Percentiles rank a stretch among this genome's conserved stretches.
Conservation (phyloP, 2,888 invertebrate species). For the Cabera pusaria region DNA sequence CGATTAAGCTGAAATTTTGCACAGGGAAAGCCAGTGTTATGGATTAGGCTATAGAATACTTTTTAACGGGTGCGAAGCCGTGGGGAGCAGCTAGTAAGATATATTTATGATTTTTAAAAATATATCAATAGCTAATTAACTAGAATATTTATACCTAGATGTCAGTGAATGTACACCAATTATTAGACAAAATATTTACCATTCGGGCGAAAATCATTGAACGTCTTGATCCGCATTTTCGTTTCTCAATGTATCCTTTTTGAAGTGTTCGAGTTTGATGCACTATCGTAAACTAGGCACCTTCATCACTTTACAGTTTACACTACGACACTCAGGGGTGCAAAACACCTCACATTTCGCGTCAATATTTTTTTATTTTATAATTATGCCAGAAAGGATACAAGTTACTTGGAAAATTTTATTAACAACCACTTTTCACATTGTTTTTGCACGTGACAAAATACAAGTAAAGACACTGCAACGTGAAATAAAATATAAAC, state of each 20-base stretch:
- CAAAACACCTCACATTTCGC: constrained; percentile 72
- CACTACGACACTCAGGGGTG: constrained; percentile 62
- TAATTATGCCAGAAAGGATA: constrained; percentile 74
- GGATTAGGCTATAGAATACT: no score
- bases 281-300: constrained; percentile 63
- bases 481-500: constrained; percentile 51
- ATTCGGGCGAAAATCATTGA: constrained; percentile 78
- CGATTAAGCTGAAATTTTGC: no score
- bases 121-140: no score
- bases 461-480: constrained; percentile 82
- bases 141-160: no score
- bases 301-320: constrained; percentile 76
- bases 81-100: no score
- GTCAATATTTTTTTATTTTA: constrained; percentile 52
- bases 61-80: no score
- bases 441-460: constrained; percentile 82
- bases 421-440: constrained; percentile 84
- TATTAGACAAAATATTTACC: constrained; percentile 62
- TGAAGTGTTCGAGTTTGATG: constrained; percentile 66
- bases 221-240: constrained; percentile 81
- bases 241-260: constrained; percentile 81
- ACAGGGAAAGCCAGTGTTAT: no score
- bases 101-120: no score
- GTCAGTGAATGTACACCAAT: no score
- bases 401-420: constrained; percentile 74